A percentile compares a stretch with the other conserved stretches of the same genome.
These are phyloP conservation scores for Drosophila quadrilineata DNA, from an alignment of 1,140 invertebrate genomes.

Conservation along the genomic window DNA sequence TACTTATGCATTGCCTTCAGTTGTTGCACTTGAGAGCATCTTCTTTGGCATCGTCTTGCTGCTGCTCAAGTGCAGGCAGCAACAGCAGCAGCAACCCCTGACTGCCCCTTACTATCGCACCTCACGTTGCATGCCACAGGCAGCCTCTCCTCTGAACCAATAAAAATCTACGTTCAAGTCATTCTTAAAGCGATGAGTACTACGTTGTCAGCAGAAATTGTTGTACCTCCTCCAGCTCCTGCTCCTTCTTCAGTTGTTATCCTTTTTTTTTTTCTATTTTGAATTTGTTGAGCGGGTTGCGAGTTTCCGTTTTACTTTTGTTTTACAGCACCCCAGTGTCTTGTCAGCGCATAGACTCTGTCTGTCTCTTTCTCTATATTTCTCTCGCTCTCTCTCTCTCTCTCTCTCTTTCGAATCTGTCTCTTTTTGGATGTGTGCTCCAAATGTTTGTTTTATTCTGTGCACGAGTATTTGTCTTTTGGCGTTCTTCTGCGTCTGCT, in stretches of 20 bases:
- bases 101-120: conserved; percentile 14
- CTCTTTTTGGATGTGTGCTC: conserved; percentile 32
- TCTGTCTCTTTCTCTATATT: no score
- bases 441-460: conserved; percentile 73
- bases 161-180: conserved; percentile 69
- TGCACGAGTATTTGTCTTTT: conserved; percentile 13
- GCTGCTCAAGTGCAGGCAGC: conserved; percentile 60
- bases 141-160: conserved; percentile 56
- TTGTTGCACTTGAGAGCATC: conserved; percentile 52
- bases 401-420: no score
- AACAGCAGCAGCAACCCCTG: not conserved
- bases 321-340: conserved; percentile 80
- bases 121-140: not conserved
- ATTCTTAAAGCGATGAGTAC: conserved; percentile 64
- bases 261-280: conserved; percentile 19
- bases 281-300: conserved; percentile 24
- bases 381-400: no score
- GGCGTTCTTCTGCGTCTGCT: not conserved
- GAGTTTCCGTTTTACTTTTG: conserved; percentile 21
- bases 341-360: conserved; percentile 61
- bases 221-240: conserved; percentile 60
- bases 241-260: conserved; percentile 35
- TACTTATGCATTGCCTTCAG: conserved; percentile 71
- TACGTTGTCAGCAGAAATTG: conserved; percentile 75
- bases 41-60: conserved; percentile 66